A percentile compares a stretch with the other conserved stretches of the same genome.
These are phyloP conservation scores for Nasonia vitripennis DNA, from an alignment of 1,140 invertebrate species.

Conservation along the genomic window DNA sequence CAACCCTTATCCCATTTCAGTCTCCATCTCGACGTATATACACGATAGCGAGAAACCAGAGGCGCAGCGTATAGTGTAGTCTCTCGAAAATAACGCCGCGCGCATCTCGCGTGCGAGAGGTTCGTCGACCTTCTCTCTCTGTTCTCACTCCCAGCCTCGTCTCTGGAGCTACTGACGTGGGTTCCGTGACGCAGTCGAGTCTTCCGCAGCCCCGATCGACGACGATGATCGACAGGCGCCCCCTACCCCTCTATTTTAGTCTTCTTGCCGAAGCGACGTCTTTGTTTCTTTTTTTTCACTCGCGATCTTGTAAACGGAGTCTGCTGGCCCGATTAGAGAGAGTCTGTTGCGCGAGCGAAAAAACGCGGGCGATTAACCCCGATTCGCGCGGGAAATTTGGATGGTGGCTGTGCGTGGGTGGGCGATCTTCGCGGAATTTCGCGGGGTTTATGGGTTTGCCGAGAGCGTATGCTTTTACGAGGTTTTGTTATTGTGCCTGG, in stretches of 20 bases:
- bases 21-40: background rate
- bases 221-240: background rate
- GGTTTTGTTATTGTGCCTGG: conserved; percentile 9
- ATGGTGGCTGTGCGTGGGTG: background rate
- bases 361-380: conserved; percentile 27
- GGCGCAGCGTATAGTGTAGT: background rate
- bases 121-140: conserved; percentile 28
- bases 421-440: conserved; percentile 5
- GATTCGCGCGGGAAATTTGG: conserved; percentile 16
- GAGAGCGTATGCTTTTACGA: background rate
- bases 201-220: background rate
- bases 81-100: conserved; percentile 31
- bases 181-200: conserved; percentile 27
- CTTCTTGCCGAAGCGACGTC: background rate
- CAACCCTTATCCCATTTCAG: too few relatives aligned
- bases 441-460: background rate
- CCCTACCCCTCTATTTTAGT: background rate
- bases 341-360: background rate
- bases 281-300: background rate
- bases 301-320: background rate
- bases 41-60: background rate
- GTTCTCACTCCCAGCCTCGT: conserved; percentile 8
- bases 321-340: background rate
- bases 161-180: conserved; percentile 1
- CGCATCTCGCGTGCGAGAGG: conserved; percentile 9